phyloP scores from a whole-genome alignment of 2,113 vertebrate species.

The Rhinopomastus cyanomelas region DNA sequence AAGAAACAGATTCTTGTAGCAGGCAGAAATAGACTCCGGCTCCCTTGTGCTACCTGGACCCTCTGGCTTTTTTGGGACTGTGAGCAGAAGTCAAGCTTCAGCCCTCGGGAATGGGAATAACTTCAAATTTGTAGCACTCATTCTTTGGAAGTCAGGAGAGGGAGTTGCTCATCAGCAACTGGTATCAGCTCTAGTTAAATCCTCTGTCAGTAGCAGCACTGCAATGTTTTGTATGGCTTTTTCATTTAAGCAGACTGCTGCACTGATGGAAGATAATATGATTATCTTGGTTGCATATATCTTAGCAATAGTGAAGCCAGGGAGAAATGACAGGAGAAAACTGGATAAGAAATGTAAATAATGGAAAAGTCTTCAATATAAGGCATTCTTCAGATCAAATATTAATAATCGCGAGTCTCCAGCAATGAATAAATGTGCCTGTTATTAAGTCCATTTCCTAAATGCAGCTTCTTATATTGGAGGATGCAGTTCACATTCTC shows the following conservation, averaged over 20 bases:
- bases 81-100: neutral
- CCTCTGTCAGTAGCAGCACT: slow-evolving; percentile 3
- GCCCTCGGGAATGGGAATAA: neutral
- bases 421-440: slow-evolving; percentile 40
- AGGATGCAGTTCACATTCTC: slow-evolving; percentile 1
- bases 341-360: slow-evolving; percentile 40
- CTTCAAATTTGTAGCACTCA: neutral
- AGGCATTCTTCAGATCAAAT: slow-evolving; percentile 50
- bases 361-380: slow-evolving; percentile 23
- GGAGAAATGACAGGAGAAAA: slow-evolving; percentile 14
- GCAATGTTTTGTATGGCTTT: neutral
- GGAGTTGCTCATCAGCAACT: neutral
- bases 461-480: slow-evolving; percentile 34
- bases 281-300: slow-evolving; percentile 26
- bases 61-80: neutral
- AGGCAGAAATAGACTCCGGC: neutral
- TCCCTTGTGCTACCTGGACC: neutral
- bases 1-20: neutral
- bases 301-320: neutral
- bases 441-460: slow-evolving; percentile 57
- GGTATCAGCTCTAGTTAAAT: neutral
- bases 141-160: neutral
- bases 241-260: slow-evolving; percentile 28
- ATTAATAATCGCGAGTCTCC: slow-evolving; percentile 47
- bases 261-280: slow-evolving; percentile 12